Base-by-base conservation (phyloP, 2,797 vertebrate genomes). In the Enteromius argenteus region DNA sequence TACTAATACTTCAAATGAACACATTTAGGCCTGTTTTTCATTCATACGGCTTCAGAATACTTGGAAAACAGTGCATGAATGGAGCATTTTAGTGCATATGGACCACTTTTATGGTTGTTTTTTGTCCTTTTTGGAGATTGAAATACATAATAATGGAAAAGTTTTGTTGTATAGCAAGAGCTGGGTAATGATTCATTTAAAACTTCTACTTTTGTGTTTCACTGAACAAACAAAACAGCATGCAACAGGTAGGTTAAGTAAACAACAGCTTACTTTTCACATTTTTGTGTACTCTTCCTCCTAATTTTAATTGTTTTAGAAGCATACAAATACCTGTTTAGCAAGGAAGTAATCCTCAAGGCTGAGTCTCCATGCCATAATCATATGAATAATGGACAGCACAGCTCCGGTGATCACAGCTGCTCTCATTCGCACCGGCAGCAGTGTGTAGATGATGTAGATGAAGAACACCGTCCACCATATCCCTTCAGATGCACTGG, bases 391-490 rank as follows among this genome's bases (percentile, higher is more conserved):
- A 82, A 89, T 69, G 3, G 97, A 97, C 64, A 99, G 94, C 82
- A 96, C 92, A 5, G 88, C 90, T 15, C 97, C 98, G 0, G 97
- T 97, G 72, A 98, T 88, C 90, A 99, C 97, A 0, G 97, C 98
- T 0, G 96, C 97, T 53, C 97, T 93, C 98, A 99, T 99, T 75
- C 98, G 91, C 89, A 99, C 97, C 0, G 98, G 98, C 86, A 99
- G 94, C 90, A 99, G 96, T 0, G 98, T 99, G 93, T 99, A 99
- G 91, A 97, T 97, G 85, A 99, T 98, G 93, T 98, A 98, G 94
- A 99, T 96, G 87, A 99, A 99, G 92, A 99, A 99, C 86, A 99
- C 94, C 0, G 97, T 98, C 95, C 97, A 97, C 98, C 97, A 99
- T 84, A 99, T 94, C 19, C 97, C 97, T 67, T 95, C 96, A 0